A percentile compares a stretch with the other conserved stretches of the same genome.
Evolutionary conservation across 2,113 vertebrate species (phyloP).

Genomic region (Mormoops blainvillei): DNA sequence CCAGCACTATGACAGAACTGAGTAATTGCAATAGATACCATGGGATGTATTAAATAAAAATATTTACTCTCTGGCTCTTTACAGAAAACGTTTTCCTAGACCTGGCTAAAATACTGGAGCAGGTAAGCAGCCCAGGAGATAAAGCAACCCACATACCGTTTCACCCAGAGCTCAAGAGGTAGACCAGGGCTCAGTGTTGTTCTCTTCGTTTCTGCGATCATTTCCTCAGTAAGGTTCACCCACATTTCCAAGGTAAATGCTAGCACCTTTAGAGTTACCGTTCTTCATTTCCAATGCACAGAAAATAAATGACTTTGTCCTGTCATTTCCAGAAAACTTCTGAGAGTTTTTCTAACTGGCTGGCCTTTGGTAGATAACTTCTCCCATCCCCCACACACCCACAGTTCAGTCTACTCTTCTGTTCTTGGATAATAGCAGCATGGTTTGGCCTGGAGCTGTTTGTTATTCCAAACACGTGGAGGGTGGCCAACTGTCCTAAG

Average conservation of each 20-base stretch:
- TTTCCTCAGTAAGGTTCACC: background rate
- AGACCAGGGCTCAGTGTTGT: background rate
- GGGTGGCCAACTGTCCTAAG: too few relatives aligned
- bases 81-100: background rate
- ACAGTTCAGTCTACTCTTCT: background rate
- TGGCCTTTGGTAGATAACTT: too few relatives aligned
- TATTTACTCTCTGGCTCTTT: background rate
- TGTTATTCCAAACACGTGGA: too few relatives aligned
- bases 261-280: rapidly evolving
- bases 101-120: background rate
- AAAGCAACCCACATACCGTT: background rate
- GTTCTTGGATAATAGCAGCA: background rate
- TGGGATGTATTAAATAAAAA: background rate
- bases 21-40: background rate
- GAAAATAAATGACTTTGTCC: background rate
- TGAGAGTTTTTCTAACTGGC: background rate
- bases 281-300: background rate
- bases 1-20: background rate
- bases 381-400: rapidly evolving
- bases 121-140: background rate
- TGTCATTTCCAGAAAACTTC: background rate
- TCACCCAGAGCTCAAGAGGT: rapidly evolving
- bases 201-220: background rate
- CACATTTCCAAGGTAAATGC: background rate
- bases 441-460: background rate